Percentiles rank a stretch among this genome's conserved stretches.
These are phyloP conservation scores for Pterocles gutturalis DNA, from an alignment of 2,113 vertebrate species.

Conservation along the genomic window DNA sequence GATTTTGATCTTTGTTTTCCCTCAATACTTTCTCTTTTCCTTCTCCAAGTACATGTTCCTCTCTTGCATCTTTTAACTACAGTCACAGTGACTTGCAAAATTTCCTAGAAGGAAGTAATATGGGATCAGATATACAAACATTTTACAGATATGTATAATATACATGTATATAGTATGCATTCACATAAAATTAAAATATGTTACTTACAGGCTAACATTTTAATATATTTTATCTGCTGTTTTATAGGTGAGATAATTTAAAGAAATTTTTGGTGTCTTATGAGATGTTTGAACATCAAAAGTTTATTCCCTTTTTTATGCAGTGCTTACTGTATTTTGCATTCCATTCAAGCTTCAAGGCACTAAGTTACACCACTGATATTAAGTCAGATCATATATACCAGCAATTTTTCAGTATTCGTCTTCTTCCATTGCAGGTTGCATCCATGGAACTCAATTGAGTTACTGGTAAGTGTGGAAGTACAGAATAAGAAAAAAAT, in stretches of 20 bases:
- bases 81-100: neutral
- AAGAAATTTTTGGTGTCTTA: neutral
- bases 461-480: neutral
- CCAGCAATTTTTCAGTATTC: neutral
- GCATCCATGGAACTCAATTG: neutral
- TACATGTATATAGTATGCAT: neutral
- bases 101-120: neutral
- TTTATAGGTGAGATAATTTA: neutral
- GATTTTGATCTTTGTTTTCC: neutral
- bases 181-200: neutral
- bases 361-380: neutral
- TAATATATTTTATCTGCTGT: accelerated
- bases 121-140: neutral
- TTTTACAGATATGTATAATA: neutral
- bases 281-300: neutral
- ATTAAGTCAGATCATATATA: neutral
- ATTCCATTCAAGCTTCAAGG: neutral
- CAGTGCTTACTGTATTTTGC: neutral
- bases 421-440: neutral
- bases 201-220: neutral
- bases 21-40: neutral
- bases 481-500: neutral
- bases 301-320: neutral
- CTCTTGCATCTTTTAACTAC: neutral
- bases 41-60: neutral